Evolutionary conservation across 2,888 invertebrate genomes (phyloP).

Genomic region (Sesia bembeciformis): DNA sequence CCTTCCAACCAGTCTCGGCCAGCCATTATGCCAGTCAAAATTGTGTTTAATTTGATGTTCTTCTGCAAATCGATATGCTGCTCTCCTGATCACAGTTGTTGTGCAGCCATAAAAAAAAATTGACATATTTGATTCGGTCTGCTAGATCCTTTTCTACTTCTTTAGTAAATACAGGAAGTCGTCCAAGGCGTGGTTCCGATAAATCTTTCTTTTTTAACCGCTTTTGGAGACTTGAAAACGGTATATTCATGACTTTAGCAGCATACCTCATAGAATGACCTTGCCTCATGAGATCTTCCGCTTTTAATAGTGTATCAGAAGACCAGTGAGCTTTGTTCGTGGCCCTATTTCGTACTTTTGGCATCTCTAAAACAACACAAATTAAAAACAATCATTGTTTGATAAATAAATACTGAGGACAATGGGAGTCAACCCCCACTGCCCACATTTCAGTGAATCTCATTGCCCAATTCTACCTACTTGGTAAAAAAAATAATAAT

Average conservation of each 20-base stretch:
- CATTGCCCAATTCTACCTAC: neutral
- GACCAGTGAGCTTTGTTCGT: neutral
- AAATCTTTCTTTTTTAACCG: neutral
- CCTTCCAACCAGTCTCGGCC: slow-evolving; percentile 15
- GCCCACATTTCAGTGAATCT: neutral
- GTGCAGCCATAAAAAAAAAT: neutral
- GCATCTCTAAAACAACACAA: neutral
- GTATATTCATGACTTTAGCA: neutral
- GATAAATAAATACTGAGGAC: neutral
- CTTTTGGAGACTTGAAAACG: neutral
- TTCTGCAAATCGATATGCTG: no score
- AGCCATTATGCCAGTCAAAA: slow-evolving; percentile 15
- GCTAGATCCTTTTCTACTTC: neutral
- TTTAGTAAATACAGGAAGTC: neutral
- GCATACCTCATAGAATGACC: neutral
- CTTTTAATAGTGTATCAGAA: neutral
- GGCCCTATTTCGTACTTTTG: neutral
- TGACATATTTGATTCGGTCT: neutral
- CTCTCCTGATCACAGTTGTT: neutral
- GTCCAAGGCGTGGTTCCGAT: neutral
- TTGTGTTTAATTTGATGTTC: slow-evolving; percentile 1
- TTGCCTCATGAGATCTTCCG: neutral
- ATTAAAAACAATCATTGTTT: no score
- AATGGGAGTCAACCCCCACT: neutral
- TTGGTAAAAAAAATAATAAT: neutral